Base-by-base conservation (phyloP, 2,888 invertebrate species). In the Hirtodrosophila duncani region DNA sequence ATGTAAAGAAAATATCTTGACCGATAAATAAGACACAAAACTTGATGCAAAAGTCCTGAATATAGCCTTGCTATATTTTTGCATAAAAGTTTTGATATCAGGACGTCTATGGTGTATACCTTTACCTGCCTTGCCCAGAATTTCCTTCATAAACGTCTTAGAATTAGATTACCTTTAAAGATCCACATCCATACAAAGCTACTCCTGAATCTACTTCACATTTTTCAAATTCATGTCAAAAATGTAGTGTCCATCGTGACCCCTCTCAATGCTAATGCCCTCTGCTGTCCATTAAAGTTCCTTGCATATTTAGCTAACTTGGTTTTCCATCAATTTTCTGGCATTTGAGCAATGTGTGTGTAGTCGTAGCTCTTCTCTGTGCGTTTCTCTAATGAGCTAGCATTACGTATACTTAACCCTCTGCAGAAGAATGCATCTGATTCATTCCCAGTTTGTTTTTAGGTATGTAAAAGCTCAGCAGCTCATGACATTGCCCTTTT, bases 381-480 rank as follows among this genome's bases (percentile, higher is more conserved):
- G n/a, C n/a, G n/a, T n/a, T n/a, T n/a, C 29, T 11, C 53, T 55
- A 46, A 55, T 55, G 57, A 55, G 46, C 37, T 18, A 45, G 37
- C 23, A 53, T 51, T 24, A 50, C 52, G 9, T 16, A 38, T 52
- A 39, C 50, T 39, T 53, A 51, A 52, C 53, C 53, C 41, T 53
- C 10, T 14, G 11, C n/a, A n/a, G n/a, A n/a, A n/a, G n/a, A n/a
- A n/a, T n/a, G n/a, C n/a, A n/a, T n/a, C n/a, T n/a, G n/a, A n/a
- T n/a, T 31, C 26, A 31, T 16, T 31, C 31, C 20, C 24, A 31
- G 31, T n/a, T n/a, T n/a, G n/a, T n/a, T n/a, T n/a, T n/a, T n/a
- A 55, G 53, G 10, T 30, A 57, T 58, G 58, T 34, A 38, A 38
- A 56, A 53, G 42, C 51, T 31, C 17, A 33, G n/a, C n/a, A n/a